A percentile compares a stretch with the other conserved stretches of the same genome.
Evolutionary conservation across 2,113 vertebrate genomes (phyloP).

Genomic region (Stigmatopora nigra): DNA sequence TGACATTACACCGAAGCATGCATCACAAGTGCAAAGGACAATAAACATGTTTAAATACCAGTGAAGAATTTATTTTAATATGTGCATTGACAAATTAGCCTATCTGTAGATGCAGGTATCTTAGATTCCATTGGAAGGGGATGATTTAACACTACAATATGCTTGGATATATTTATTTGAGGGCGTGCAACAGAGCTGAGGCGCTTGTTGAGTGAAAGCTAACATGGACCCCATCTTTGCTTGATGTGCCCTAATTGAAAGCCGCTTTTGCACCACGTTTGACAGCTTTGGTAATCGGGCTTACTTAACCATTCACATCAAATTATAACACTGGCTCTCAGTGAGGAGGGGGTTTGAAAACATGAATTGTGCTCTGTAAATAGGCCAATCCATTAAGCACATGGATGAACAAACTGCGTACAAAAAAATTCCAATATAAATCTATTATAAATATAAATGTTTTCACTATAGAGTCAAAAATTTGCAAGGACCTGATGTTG

Average conservation of each 20-base stretch:
- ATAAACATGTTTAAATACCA: not conserved
- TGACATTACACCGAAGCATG: constrained; percentile 4
- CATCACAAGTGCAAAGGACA: constrained; percentile 20
- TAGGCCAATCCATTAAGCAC: constrained; percentile 27
- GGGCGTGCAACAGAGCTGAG: not conserved
- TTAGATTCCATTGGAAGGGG: not conserved
- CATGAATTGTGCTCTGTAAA: constrained; percentile 24
- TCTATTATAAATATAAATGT: too few species aligned
- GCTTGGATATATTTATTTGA: constrained; percentile 4
- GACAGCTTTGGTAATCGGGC: constrained; percentile 44
- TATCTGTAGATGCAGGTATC: not conserved
- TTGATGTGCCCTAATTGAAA: constrained; percentile 27
- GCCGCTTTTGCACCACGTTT: constrained; percentile 14
- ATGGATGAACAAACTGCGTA: constrained; percentile 1
- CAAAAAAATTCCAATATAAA: constrained; percentile 20
- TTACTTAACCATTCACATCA: constrained; percentile 42
- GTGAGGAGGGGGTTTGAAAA: constrained; percentile 33
- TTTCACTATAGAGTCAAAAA: not conserved
- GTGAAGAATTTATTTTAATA: not conserved
- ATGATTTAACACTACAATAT: not conserved
- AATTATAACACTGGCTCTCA: constrained; percentile 43
- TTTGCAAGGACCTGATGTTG: not conserved
- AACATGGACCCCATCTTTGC: constrained; percentile 15
- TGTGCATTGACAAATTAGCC: not conserved
- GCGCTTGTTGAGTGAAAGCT: constrained; percentile 12